Evolutionary conservation across 30 jellyfish, hydroid and myxozoan species (phyloP).

Genomic region (Turritopsis dohrnii): DNA sequence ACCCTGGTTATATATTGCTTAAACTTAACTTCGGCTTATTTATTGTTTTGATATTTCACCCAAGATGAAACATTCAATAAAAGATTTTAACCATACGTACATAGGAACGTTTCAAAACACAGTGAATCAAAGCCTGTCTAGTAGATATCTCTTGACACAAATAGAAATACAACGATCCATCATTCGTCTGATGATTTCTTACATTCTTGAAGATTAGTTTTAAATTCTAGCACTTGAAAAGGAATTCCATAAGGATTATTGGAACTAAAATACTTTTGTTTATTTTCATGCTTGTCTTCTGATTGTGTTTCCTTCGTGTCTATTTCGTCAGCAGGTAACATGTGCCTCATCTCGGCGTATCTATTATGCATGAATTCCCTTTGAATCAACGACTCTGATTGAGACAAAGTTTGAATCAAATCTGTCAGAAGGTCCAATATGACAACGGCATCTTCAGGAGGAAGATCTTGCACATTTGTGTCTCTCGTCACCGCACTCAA

Average conservation of each 20-base stretch:
- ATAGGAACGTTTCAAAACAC: no score
- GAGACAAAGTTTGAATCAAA: conserved; percentile 37
- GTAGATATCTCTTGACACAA: no score
- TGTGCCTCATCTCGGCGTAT: conserved; percentile 27
- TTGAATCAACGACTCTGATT: conserved; percentile 53
- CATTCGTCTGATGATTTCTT: no score
- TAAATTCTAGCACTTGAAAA: conserved; percentile 26
- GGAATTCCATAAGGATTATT: conserved; percentile 29
- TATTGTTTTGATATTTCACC: no score
- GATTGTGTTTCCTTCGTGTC: not conserved
- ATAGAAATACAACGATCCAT: no score
- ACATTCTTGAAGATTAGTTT: not conserved
- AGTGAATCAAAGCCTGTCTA: no score
- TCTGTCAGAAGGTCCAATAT: conserved; percentile 46
- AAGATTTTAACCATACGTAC: no score
- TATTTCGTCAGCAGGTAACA: not conserved
- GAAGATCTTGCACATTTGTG: conserved; percentile 44
- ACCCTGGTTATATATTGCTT: no score
- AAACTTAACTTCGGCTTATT: no score
- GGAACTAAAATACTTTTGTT: not conserved
- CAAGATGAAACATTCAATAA: no score
- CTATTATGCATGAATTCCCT: conserved; percentile 55
- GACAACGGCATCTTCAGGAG: conserved; percentile 61
- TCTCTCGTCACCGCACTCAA: conserved; percentile 48
- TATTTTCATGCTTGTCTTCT: not conserved